Base-by-base conservation (phyloP, 2,113 vertebrate species). In the Lynx canadensis region DNA sequence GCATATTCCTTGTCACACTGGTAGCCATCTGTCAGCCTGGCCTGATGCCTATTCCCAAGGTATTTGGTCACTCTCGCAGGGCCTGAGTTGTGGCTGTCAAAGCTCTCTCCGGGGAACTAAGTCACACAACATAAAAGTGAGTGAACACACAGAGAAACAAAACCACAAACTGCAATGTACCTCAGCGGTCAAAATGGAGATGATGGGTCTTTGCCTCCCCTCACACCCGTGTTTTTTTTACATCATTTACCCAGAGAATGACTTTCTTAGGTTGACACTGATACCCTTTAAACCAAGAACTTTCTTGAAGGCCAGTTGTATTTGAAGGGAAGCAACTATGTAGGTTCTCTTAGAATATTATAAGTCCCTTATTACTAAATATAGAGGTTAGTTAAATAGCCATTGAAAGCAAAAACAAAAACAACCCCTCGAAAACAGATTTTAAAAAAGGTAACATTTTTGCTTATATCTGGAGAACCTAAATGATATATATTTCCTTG, bases 1-100 rank as follows among this genome's bases (percentile, higher is more conserved):
- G 96, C 96, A 87, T 89, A 97, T 89, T 97, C 98, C 94, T 95
- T 86, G 95, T 98, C 95, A n/a, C 78, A 91, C 93, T 97, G 96
- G 94, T 94, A 92, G 14, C 98, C 98, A 98, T 98, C 98, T 99
- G 99, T 97, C 97, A 95, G 38, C 63, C 95, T 99, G 98, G 98
- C 98, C 95, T 65, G 50, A 89, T 90, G 98, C 98, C 98, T 91
- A 33, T 89, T 97, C 95, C 41, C 94, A 97, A 98, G 96, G 92
- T 98, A 96, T 57, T 94, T 36, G 97, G 97, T 79, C 92, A 89
- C 38, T 97, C 97, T 84, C 87, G 69, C 8, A 97, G 91, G 88
- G 33, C 50, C 71, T 60, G 97, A 98, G 57, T 74, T 93, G 63
- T 98, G 84, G 91, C 98, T 97, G 68, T 97, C 97, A 97, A 98